Evolutionary conservation across 2,888 invertebrate genomes (phyloP).

Genomic region (Eristalis pertinax): DNA sequence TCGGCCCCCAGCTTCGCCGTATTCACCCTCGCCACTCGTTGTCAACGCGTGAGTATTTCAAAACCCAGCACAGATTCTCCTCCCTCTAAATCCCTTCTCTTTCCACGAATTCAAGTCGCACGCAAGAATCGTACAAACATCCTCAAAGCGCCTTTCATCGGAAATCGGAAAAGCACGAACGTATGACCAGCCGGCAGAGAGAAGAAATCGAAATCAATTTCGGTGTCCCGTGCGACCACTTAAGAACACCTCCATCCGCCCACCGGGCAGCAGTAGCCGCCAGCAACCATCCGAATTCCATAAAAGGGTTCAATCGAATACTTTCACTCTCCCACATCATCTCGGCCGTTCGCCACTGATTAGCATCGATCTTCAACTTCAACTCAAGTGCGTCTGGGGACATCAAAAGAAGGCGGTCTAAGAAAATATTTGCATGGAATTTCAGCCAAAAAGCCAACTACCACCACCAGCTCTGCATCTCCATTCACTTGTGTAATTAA

Average conservation of each 20-base stretch:
- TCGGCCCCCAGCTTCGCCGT: too few species aligned
- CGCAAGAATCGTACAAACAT: too few species aligned
- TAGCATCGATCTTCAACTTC: constrained; percentile 4
- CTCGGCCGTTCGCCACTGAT: background rate
- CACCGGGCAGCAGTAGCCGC: background rate
- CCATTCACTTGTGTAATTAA: constrained; percentile 45
- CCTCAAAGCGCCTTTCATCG: too few species aligned
- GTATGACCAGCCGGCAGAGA: too few species aligned
- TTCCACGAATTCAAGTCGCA: too few species aligned
- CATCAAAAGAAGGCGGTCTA: constrained; percentile 32
- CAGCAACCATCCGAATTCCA: background rate
- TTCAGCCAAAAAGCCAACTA: background rate
- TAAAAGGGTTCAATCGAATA: constrained; percentile 5
- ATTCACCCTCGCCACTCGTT: too few species aligned
- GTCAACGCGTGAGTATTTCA: too few species aligned
- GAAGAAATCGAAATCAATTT: background rate
- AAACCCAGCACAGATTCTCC: too few species aligned
- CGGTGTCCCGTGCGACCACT: background rate
- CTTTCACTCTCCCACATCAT: background rate
- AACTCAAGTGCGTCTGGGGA: constrained; percentile 35
- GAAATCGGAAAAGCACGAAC: too few species aligned
- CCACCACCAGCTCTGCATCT: constrained; percentile 20
- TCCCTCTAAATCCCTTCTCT: too few species aligned
- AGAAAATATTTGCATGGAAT: constrained; percentile 34
- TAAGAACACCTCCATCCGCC: background rate